Evolutionary conservation across 2,797 vertebrate genomes (phyloP).

Genomic region (Intellagama lesueurii): DNA sequence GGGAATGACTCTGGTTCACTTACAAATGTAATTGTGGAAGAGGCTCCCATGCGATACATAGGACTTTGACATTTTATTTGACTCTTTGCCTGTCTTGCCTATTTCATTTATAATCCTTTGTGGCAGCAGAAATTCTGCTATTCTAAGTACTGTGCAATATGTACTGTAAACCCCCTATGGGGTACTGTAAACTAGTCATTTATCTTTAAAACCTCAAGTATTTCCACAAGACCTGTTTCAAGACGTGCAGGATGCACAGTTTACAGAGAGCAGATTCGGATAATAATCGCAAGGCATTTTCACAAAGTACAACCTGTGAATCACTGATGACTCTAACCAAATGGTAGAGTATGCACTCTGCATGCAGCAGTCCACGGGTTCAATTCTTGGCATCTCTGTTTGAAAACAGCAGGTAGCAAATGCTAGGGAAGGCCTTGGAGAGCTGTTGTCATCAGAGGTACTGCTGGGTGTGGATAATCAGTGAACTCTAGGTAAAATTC

Average conservation of each 20-base stretch:
- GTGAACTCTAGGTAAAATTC: not conserved
- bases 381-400: not conserved
- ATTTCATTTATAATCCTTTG: not conserved
- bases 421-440: not conserved
- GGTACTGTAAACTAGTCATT: not conserved
- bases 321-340: not conserved
- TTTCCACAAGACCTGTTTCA: not conserved
- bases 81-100: slow-evolving; percentile 25
- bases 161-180: not conserved
- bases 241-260: not conserved
- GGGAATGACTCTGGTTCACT: slow-evolving; percentile 19
- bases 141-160: not conserved
- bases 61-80: slow-evolving; percentile 10
- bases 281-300: not conserved
- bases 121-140: not conserved
- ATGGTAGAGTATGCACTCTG: not conserved
- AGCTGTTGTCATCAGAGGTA: not conserved
- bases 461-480: not conserved
- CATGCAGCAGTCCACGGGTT: not conserved
- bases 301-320: not conserved
- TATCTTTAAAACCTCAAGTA: not conserved
- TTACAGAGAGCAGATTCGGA: not conserved
- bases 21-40: not conserved
- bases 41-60: slow-evolving; percentile 1
- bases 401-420: not conserved